Percentiles rank a stretch among this genome's conserved stretches.
Conservation (phyloP, 2,797 vertebrate genomes). For the Okamejei kenojei region DNA sequence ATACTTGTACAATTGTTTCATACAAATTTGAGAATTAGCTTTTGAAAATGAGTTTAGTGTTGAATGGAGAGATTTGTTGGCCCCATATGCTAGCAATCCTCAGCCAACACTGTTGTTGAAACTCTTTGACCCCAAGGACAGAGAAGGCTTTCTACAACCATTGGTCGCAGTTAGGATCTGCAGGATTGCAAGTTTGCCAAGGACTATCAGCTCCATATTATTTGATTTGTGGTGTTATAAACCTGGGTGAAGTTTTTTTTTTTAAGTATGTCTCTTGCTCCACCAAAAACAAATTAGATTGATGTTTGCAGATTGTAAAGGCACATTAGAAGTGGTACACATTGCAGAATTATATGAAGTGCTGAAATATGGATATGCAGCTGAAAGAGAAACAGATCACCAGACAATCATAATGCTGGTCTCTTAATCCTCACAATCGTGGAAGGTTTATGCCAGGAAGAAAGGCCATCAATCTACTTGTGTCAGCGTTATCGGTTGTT, state of each 20-base stretch:
- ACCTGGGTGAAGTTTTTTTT: not conserved
- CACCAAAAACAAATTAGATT: not conserved
- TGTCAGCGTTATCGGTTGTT: too few species aligned
- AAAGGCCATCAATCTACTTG: too few species aligned
- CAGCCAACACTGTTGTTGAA: not conserved
- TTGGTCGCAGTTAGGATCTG: not conserved
- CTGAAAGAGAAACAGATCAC: not conserved
- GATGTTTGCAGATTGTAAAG: not conserved
- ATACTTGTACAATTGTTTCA: not conserved
- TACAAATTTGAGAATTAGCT: not conserved
- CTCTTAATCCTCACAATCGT: not conserved
- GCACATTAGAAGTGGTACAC: not conserved
- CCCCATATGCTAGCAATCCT: not conserved
- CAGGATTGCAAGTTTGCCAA: not conserved
- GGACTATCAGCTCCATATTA: not conserved
- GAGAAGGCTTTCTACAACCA: not conserved
- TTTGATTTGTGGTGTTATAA: not conserved
- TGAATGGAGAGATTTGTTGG: not conserved
- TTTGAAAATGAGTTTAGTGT: not conserved
- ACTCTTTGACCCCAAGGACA: not conserved
- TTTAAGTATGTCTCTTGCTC: not conserved
- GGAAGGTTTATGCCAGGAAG: too few species aligned
- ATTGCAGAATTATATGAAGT: not conserved
- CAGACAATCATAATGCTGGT: not conserved
- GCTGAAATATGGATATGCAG: not conserved